Base-by-base conservation (phyloP, 2,888 invertebrate species). In the Eupithecia insigniata region DNA sequence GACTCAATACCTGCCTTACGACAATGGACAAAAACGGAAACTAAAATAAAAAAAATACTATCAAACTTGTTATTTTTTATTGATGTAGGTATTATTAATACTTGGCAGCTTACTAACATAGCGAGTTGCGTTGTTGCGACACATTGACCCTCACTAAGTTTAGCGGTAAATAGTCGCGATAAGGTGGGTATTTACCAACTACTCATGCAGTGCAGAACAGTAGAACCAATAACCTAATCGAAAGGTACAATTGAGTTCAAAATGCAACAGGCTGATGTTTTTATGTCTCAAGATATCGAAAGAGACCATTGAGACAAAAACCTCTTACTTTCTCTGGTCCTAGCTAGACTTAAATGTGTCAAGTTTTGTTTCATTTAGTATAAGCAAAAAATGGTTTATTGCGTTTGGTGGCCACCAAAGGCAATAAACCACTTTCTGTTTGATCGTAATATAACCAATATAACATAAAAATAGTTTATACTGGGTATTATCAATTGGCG, bases 241-340 rank as follows among this genome's bases (percentile, higher is more conserved):
- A 67, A 14, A 14, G 22, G 55, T 68, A 60, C 28, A 46, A 66
- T 68, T 68, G 66, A 69, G 68, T 71, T 60, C 66, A 71, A n/a
- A 22, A 66, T 43, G 22, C 22, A n/a, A 71, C 62, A 74, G 68
- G 73, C 16, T 71, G 73, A 71, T 74, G 66, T 66, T 68, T 66
- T 73, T 51, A 22, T 51, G 43, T n/a, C 43, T 43, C n/a, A 7
- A 43, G 18, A 43, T 43, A 18, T 18, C 18, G 18, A 39, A 39
- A 14, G 34, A 34, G 8, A 34, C 34, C 8, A 39, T 34, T 34
- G 8, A 6, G 8, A 36, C n/a, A n/a, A n/a, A n/a, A n/a, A n/a
- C n/a, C n/a, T n/a, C n/a, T 51, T 8, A 2, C 18, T 43, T 51
- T 2, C 46, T 51, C 16, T 43, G 43, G 30, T 5, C 5, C 30